Conservation (phyloP, 1,140 invertebrate species). For the Bombus fervidus region DNA sequence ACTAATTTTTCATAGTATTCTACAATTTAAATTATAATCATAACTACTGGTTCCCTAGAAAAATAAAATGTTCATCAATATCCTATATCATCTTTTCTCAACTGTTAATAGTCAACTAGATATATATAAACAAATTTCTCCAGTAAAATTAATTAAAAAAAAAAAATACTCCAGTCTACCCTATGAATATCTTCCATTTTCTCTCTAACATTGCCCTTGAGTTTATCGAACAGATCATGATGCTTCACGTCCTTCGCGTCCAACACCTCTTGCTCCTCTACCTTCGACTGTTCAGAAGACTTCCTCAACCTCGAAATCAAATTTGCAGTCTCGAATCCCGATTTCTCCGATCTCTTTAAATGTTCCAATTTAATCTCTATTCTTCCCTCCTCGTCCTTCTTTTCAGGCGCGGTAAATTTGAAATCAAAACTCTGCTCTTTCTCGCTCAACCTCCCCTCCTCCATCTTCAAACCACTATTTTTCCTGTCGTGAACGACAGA, state of each 20-base stretch:
- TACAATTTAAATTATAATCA: too few relatives aligned
- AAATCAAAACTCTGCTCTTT: slow-evolving; percentile 26
- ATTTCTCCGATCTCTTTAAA: not conserved
- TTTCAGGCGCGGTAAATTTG: slow-evolving; percentile 27
- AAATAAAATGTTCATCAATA: too few relatives aligned
- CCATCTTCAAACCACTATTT: not conserved
- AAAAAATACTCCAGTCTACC: slow-evolving; percentile 77
- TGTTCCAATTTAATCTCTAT: slow-evolving; percentile 29
- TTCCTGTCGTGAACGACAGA: not conserved
- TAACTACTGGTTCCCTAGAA: too few relatives aligned
- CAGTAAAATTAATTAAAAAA: not conserved
- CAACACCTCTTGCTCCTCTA: slow-evolving; percentile 5
- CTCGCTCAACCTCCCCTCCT: not conserved
- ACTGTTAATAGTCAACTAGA: not conserved
- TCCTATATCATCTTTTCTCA: too few relatives aligned
- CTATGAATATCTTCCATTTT: slow-evolving; percentile 84
- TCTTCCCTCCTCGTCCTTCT: slow-evolving; percentile 37
- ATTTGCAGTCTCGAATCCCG: not conserved
- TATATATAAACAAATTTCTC: not conserved
- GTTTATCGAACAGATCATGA: slow-evolving; percentile 83
- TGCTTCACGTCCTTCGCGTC: slow-evolving; percentile 51
- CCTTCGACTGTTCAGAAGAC: slow-evolving; percentile 5
- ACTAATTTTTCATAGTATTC: too few relatives aligned
- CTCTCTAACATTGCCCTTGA: slow-evolving; percentile 83
- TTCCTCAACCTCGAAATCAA: slow-evolving; percentile 16